Percentiles rank a stretch among this genome's conserved stretches.
Evolutionary conservation across 1,140 invertebrate species (phyloP).

Genomic region (Mizuhopecten yessoensis): DNA sequence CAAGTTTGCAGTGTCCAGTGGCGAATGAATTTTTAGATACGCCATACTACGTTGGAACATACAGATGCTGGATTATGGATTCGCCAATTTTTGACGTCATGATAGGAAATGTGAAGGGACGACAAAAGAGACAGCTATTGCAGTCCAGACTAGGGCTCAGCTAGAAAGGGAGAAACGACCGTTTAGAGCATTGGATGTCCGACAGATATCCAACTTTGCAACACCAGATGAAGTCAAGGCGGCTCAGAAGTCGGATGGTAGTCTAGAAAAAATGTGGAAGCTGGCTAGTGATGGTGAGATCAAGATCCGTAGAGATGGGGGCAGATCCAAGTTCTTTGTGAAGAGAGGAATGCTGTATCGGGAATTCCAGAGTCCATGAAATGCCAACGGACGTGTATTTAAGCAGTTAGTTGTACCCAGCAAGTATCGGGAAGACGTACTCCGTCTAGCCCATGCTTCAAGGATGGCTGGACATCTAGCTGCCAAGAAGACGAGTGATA

Average conservation of each 20-base stretch:
- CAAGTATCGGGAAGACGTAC: conserved; percentile 20
- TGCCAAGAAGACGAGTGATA: conserved; percentile 42
- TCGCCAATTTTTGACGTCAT: conserved; percentile 50
- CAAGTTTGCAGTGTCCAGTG: conserved; percentile 2
- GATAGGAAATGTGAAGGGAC: conserved; percentile 47
- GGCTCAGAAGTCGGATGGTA: background rate
- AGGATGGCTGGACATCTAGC: conserved; percentile 62
- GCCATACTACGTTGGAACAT: conserved; percentile 42
- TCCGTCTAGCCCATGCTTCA: conserved; percentile 59
- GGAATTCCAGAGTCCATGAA: too few species aligned
- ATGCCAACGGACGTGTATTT: too few species aligned
- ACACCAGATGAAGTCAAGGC: background rate
- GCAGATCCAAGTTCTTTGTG: too few species aligned
- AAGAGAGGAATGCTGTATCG: too few species aligned
- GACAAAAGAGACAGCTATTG: background rate
- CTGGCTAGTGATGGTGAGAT: background rate
- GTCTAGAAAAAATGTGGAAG: background rate
- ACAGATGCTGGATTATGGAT: conserved; percentile 5
- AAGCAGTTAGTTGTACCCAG: too few species aligned
- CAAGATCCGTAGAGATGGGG: too few species aligned
- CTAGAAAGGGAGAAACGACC: background rate
- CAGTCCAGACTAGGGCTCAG: conserved; percentile 42
- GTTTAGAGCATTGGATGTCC: background rate
- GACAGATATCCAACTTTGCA: background rate
- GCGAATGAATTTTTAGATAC: conserved; percentile 43